These are phyloP conservation scores for Perizoma affinitatum DNA, from an alignment of 2,888 invertebrate genomes.

Conservation along the genomic window DNA sequence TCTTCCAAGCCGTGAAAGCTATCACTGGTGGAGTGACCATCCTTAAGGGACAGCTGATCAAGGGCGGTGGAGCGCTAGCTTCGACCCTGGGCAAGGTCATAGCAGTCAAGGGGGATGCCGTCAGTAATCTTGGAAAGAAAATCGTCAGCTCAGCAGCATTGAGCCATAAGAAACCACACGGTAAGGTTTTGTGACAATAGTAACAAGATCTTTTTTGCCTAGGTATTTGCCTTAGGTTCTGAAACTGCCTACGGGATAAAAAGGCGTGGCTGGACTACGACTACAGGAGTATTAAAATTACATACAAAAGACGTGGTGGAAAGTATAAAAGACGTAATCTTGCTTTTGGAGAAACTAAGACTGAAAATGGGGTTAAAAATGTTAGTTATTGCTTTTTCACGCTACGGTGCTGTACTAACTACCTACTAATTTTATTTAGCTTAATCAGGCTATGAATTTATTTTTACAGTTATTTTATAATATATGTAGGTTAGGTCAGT, in stretches of 20 bases:
- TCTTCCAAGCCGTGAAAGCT: constrained; percentile 94
- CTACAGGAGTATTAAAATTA: too few species aligned
- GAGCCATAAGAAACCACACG: constrained; percentile 75
- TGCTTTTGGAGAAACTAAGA: too few species aligned
- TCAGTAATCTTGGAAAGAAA: constrained; percentile 90
- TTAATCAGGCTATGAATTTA: constrained; percentile 1
- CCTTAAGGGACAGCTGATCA: constrained; percentile 93
- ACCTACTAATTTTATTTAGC: constrained; percentile 8
- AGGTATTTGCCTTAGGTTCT: too few species aligned
- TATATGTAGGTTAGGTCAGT: not conserved
- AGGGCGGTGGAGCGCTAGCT: constrained; percentile 88
- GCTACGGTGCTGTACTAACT: constrained; percentile 9
- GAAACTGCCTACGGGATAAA: too few species aligned
- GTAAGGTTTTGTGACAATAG: constrained; percentile 48
- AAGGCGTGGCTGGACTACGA: not conserved
- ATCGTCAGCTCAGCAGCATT: constrained; percentile 90
- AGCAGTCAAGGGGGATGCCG: constrained; percentile 90
- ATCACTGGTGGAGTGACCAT: constrained; percentile 94
- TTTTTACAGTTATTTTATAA: not conserved
- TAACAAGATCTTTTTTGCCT: too few species aligned
- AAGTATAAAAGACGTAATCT: too few species aligned
- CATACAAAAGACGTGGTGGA: too few species aligned
- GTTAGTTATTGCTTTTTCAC: not conserved
- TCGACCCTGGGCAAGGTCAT: constrained; percentile 84
- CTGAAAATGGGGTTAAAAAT: too few species aligned